phyloP scores from a whole-genome alignment of 1,140 invertebrate species.

The Drosophila burlai region DNA sequence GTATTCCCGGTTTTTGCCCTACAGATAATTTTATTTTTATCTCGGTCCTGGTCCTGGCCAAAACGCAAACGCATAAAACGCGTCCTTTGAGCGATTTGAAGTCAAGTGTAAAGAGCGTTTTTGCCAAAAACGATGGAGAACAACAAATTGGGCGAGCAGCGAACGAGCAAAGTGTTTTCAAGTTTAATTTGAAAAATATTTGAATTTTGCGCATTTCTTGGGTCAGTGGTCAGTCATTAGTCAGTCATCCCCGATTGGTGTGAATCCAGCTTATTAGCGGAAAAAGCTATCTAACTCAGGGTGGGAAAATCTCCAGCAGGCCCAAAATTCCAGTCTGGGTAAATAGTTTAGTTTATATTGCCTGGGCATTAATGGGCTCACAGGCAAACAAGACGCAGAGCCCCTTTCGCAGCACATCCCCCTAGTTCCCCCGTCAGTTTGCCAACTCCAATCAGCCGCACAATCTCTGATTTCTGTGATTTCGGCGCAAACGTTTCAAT shows the following conservation, averaged over 20 bases:
- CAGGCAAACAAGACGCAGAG: conserved; percentile 38
- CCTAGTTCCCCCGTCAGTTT: conserved; percentile 26
- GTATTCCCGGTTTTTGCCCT: conserved; percentile 2
- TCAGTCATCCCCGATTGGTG: conserved; percentile 44
- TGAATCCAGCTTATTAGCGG: conserved; percentile 45
- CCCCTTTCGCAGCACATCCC: conserved; percentile 23
- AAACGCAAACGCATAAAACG: conserved; percentile 75
- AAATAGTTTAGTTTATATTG: conserved; percentile 60
- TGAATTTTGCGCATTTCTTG: conserved; percentile 83
- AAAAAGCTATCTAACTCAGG: conserved; percentile 30
- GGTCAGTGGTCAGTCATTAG: conserved; percentile 64
- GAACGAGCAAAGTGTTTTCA: conserved; percentile 66
- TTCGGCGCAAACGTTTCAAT: conserved; percentile 69
- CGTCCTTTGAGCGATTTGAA: conserved; percentile 83
- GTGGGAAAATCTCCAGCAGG: conserved; percentile 60
- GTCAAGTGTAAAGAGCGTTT: conserved; percentile 82
- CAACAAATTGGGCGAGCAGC: conserved; percentile 38
- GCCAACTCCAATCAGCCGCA: conserved; percentile 71
- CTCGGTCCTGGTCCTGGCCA: conserved; percentile 49
- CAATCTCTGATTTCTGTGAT: conserved; percentile 72
- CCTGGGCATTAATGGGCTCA: conserved; percentile 35
- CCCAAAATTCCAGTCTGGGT: conserved; percentile 32
- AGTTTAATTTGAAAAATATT: conserved; percentile 83
- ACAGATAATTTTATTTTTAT: conserved; percentile 16
- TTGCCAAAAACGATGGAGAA: conserved; percentile 59